A percentile compares a stretch with the other conserved stretches of the same genome.
Conservation (phyloP, 2,113 vertebrate genomes). For the Cyrtonyx montezumae region DNA sequence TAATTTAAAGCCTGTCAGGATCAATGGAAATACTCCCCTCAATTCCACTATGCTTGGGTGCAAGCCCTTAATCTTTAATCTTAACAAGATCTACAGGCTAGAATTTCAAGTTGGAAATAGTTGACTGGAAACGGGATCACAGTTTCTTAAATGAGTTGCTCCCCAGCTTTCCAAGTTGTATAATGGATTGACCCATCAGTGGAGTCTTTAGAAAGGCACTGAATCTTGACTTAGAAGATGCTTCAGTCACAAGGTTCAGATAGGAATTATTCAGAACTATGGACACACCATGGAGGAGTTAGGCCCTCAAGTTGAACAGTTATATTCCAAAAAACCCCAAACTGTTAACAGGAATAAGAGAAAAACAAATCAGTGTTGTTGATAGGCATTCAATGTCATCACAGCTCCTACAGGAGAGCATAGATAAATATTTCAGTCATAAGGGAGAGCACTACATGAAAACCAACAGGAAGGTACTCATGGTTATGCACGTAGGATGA, state of each 20-base stretch:
- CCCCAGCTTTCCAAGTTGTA: neutral
- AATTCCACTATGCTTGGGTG: neutral
- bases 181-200: neutral
- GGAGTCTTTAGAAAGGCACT: neutral
- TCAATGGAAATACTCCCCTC: slow-evolving; percentile 15
- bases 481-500: neutral
- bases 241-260: neutral
- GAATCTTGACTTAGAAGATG: neutral
- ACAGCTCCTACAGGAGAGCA: neutral
- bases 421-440: neutral
- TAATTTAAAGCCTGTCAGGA: slow-evolving; percentile 36
- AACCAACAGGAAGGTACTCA: neutral
- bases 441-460: neutral
- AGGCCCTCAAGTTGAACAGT: neutral
- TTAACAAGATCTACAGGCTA: slow-evolving; percentile 36
- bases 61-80: slow-evolving; percentile 39
- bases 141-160: neutral
- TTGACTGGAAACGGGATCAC: neutral
- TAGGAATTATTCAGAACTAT: neutral
- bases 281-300: fast-evolving
- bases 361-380: fast-evolving
- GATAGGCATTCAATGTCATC: neutral
- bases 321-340: neutral
- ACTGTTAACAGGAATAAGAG: neutral
- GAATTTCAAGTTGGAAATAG: neutral